These are phyloP conservation scores for Oreortyx pictus DNA, from an alignment of 2,797 vertebrate genomes.

Conservation along the genomic window DNA sequence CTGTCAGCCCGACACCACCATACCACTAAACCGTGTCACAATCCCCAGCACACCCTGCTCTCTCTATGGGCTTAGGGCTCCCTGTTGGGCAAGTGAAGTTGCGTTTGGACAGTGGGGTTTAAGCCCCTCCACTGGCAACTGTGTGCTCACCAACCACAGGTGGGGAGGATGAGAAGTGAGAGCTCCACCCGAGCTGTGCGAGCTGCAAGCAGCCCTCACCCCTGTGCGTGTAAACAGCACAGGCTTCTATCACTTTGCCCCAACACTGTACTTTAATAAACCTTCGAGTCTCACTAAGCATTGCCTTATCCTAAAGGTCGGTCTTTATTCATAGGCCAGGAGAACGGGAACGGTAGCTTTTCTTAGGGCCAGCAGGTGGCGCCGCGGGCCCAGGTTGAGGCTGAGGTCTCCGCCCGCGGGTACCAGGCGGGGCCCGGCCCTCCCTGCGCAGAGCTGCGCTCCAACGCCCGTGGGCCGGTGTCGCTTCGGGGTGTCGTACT, in stretches of 20 bases:
- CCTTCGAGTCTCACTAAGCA: background rate
- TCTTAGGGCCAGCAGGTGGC: constrained; percentile 56
- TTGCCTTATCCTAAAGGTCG: rapidly evolving
- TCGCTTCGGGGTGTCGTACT: background rate
- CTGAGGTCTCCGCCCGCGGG: background rate
- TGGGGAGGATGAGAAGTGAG: rapidly evolving
- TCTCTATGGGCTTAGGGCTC: rapidly evolving
- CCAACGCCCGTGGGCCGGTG: background rate
- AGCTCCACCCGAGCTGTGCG: rapidly evolving
- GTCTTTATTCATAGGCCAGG: background rate
- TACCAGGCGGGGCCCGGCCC: background rate
- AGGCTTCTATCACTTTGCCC: background rate
- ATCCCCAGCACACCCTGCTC: rapidly evolving
- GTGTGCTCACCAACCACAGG: background rate
- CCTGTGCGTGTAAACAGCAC: rapidly evolving
- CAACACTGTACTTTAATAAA: background rate
- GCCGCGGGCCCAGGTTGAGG: background rate
- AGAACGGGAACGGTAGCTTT: rapidly evolving
- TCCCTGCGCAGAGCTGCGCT: too few species aligned
- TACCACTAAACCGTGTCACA: too few species aligned
- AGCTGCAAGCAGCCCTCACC: rapidly evolving
- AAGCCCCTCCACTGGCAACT: rapidly evolving
- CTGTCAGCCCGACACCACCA: too few species aligned
- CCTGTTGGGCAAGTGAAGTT: background rate
- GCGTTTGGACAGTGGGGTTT: rapidly evolving